Evolutionary conservation across 2,888 invertebrate genomes (phyloP).

Genomic region (Anorthoa munda): DNA sequence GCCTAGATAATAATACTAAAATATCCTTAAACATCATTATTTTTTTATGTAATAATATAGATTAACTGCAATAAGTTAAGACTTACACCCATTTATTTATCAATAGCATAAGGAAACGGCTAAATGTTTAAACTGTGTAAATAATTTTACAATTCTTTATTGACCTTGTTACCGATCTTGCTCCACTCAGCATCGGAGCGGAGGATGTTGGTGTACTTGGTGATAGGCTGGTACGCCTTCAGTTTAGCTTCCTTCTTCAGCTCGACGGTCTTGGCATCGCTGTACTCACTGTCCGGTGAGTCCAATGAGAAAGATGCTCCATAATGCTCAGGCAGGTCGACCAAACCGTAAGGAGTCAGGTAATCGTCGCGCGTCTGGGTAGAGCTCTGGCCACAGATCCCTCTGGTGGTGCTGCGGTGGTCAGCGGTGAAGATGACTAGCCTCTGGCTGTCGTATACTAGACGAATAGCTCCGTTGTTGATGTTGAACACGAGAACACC

Average conservation of each 20-base stretch:
- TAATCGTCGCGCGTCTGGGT: conserved; percentile 91
- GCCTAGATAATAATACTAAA: too few relatives aligned
- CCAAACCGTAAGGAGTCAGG: conserved; percentile 90
- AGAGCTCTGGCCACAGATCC: conserved; percentile 93
- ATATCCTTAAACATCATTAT: too few relatives aligned
- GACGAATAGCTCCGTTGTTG: conserved; percentile 82
- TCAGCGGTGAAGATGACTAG: conserved; percentile 82
- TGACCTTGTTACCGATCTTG: conserved; percentile 29
- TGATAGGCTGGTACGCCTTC: conserved; percentile 80
- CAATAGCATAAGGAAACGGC: too few relatives aligned
- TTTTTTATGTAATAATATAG: too few relatives aligned
- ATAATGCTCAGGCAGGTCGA: conserved; percentile 89
- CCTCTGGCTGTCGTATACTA: conserved; percentile 91
- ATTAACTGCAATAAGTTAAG: too few relatives aligned
- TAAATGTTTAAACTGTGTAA: too few relatives aligned
- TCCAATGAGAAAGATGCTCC: conserved; percentile 91
- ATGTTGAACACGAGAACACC: conserved; percentile 51
- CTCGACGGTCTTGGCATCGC: conserved; percentile 83
- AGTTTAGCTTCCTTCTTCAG: conserved; percentile 83
- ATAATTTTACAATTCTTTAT: neutral
- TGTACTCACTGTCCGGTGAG: conserved; percentile 86
- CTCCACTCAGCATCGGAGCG: conserved; percentile 80
- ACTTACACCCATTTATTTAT: too few relatives aligned
- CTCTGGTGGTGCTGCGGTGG: conserved; percentile 90
- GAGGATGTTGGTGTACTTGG: conserved; percentile 75